Conservation (phyloP, 2,113 vertebrate genomes). For the Fukomys damarensis region DNA sequence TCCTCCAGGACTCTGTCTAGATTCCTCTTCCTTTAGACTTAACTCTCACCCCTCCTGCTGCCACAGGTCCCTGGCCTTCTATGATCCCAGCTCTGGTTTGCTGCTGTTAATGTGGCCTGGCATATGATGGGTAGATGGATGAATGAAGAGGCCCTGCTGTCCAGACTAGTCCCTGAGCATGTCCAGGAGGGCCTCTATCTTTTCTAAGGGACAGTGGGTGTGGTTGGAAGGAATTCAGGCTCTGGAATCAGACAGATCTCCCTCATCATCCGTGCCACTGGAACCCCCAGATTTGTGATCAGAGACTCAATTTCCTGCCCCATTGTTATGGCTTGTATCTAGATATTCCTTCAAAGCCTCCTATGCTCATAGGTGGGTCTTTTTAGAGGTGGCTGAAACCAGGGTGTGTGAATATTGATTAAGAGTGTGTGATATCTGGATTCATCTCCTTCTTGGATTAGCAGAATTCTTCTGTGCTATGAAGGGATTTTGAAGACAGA, state of each 20-base stretch:
- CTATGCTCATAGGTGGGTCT: neutral
- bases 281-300: neutral
- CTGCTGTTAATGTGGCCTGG: neutral
- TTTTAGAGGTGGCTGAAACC: neutral
- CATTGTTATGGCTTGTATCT: neutral
- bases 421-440: neutral
- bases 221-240: neutral
- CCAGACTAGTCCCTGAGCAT: too few relatives aligned
- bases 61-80: neutral
- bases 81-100: rapidly evolving
- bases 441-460: neutral
- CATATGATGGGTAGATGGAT: neutral
- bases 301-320: neutral
- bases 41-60: rapidly evolving
- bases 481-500: neutral
- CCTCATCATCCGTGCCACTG: neutral
- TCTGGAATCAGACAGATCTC: neutral
- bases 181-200: too few relatives aligned
- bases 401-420: neutral
- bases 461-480: neutral
- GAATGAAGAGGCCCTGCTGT: neutral
- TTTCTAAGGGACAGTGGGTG: neutral
- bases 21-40: neutral
- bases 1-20: neutral
- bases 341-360: neutral